Conservation (phyloP, 1,140 invertebrate species). For the Hormaphis cornu region DNA sequence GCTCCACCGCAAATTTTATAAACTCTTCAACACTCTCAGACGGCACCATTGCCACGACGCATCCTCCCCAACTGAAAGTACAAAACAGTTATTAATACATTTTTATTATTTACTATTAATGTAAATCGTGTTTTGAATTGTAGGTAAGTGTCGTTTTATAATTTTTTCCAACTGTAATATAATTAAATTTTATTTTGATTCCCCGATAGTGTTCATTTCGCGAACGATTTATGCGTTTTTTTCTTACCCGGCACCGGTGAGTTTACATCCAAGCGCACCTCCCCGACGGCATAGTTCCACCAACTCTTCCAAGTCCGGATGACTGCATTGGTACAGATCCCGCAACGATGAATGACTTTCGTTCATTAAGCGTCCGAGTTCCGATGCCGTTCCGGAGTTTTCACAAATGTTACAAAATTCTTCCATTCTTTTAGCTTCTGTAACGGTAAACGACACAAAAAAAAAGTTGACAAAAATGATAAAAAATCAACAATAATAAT, state of each 20-base stretch:
- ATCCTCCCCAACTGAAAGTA: constrained; percentile 82
- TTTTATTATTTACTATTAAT: no score
- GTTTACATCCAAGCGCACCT: constrained; percentile 68
- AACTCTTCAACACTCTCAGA: constrained; percentile 57
- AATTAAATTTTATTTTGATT: background rate
- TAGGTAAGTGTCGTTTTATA: no score
- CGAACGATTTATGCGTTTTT: no score
- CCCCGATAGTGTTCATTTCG: background rate
- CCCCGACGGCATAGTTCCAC: constrained; percentile 64
- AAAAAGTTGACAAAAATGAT: no score
- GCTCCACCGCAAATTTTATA: constrained; percentile 57
- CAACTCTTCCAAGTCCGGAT: constrained; percentile 74
- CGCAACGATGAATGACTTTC: constrained; percentile 77
- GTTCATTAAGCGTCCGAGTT: constrained; percentile 76
- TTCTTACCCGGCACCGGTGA: constrained; percentile 85
- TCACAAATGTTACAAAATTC: constrained; percentile 62
- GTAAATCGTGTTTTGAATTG: no score
- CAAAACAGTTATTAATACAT: no score
- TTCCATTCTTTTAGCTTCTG: constrained; percentile 71
- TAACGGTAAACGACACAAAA: background rate
- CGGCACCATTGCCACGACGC: constrained; percentile 75
- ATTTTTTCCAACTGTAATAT: no score
- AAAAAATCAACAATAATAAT: no score
- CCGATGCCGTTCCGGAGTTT: constrained; percentile 50
- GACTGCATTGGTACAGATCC: constrained; percentile 88